phyloP scores from a whole-genome alignment of 1,140 invertebrate species.

The Sitobion miscanthi region DNA sequence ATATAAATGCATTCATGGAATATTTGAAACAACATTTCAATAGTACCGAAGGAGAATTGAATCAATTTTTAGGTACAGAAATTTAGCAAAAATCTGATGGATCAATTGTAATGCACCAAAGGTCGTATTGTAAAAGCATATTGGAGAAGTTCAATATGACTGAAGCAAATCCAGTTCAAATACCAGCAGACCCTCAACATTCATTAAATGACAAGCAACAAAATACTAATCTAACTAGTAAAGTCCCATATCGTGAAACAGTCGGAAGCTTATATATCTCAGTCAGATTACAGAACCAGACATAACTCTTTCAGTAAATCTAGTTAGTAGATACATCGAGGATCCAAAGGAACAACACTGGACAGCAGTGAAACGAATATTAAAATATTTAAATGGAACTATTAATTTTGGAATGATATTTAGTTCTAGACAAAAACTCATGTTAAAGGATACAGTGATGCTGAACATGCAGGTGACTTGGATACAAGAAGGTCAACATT shows the following conservation, averaged over 20 bases:
- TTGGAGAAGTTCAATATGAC: not conserved
- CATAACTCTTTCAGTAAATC: slow-evolving; percentile 61
- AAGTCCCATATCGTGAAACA: slow-evolving; percentile 59
- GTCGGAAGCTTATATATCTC: slow-evolving; percentile 62
- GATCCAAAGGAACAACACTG: too few species aligned
- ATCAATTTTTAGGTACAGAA: not conserved
- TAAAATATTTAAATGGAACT: too few species aligned
- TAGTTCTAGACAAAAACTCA: slow-evolving; percentile 6
- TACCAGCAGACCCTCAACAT: not conserved
- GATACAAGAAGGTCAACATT: slow-evolving; percentile 60
- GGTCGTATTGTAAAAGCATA: not conserved
- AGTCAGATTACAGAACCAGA: slow-evolving; percentile 62
- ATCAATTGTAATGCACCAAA: not conserved
- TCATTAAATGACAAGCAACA: too few species aligned
- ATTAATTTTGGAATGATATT: slow-evolving; percentile 54
- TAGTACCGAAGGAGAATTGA: not conserved
- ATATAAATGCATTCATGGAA: not conserved
- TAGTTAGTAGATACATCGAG: too few species aligned
- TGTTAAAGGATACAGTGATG: slow-evolving; percentile 58
- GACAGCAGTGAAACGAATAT: too few species aligned
- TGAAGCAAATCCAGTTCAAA: not conserved
- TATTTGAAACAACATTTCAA: not conserved
- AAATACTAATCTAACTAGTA: not conserved
- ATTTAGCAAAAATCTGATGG: not conserved
- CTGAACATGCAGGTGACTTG: slow-evolving; percentile 61